Percentiles rank a stretch among this genome's conserved stretches.
phyloP scores from a whole-genome alignment of 2,888 invertebrate species.

The Fabriciana adippe region DNA sequence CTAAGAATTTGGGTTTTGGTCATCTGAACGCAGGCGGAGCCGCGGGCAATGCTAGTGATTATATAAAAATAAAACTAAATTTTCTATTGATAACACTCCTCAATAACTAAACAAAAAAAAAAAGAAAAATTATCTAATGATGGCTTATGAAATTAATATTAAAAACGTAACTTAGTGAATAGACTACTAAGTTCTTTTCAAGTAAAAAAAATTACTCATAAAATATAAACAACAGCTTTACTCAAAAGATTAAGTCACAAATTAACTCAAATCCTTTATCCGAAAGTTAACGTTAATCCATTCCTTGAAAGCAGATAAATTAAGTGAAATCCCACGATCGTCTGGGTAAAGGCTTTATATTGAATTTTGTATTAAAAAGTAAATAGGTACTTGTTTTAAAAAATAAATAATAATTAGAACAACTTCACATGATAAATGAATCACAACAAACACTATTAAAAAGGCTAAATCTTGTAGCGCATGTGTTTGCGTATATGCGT shows the following conservation, averaged over 20 bases:
- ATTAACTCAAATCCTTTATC: conserved; percentile 23
- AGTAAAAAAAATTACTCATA: conserved; percentile 1
- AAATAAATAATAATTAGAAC: no score
- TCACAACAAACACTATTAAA: no score
- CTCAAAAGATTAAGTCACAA: conserved; percentile 23
- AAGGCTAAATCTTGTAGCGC: no score
- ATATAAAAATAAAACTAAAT: no score
- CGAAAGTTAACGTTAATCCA: conserved; percentile 19
- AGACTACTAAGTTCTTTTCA: background rate
- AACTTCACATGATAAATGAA: no score
- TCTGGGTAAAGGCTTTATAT: conserved; percentile 11
- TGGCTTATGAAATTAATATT: background rate
- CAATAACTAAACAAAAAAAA: no score
- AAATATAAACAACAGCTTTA: conserved; percentile 6
- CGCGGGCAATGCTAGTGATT: no score
- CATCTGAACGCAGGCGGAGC: no score
- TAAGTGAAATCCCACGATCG: conserved; percentile 7
- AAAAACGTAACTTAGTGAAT: background rate
- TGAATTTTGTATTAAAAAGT: background rate
- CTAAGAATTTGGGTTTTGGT: no score
- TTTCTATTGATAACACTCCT: no score
- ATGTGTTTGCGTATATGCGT: no score
- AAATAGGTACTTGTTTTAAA: background rate
- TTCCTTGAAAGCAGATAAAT: conserved; percentile 15
- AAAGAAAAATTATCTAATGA: no score